Evolutionary conservation across 2,113 vertebrate genomes (phyloP).

Genomic region (Geothlypis trichas): DNA sequence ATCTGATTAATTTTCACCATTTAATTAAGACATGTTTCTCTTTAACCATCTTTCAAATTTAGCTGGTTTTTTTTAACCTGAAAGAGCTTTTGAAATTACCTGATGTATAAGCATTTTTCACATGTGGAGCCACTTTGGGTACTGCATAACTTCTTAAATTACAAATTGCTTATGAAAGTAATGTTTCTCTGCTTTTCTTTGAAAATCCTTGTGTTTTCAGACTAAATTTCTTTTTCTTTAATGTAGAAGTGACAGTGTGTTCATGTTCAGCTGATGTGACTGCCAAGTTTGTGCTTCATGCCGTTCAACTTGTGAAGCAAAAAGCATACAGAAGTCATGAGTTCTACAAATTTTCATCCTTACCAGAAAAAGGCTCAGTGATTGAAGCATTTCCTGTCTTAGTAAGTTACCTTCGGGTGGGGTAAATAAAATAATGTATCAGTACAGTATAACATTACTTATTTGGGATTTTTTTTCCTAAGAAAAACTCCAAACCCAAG

Average conservation of each 20-base stretch:
- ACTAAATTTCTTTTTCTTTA: neutral
- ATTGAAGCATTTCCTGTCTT: constrained; percentile 94
- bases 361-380: constrained; percentile 91
- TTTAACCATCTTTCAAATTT: neutral
- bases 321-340: constrained; percentile 94
- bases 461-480: neutral
- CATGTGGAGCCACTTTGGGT: neutral
- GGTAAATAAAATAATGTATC: neutral
- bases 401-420: constrained; percentile 73
- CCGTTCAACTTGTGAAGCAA: constrained; percentile 93
- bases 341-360: constrained; percentile 95
- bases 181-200: neutral
- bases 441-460: neutral
- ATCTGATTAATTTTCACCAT: neutral
- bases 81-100: neutral
- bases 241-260: constrained; percentile 87
- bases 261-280: constrained; percentile 92
- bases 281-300: constrained; percentile 96
- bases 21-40: neutral
- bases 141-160: neutral
- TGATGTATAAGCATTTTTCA: neutral
- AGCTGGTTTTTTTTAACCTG: neutral
- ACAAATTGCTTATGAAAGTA: neutral
- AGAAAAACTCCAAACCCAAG: neutral
- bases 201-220: neutral